phyloP scores from a whole-genome alignment of 2,113 vertebrate genomes.

The Oncorhynchus clarkii region DNA sequence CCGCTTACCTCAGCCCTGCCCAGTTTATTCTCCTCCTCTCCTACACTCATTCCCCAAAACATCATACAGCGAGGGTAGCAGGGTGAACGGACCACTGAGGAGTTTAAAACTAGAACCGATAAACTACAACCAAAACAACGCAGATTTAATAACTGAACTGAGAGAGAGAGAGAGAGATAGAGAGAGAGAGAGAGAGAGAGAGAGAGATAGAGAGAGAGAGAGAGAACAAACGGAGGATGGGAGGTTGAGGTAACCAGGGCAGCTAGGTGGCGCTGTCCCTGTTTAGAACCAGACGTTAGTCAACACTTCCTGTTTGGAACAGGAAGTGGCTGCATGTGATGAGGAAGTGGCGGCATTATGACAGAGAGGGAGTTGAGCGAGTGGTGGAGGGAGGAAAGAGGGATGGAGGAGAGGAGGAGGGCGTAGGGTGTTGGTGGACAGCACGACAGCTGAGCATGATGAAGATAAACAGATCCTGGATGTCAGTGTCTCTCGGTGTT shows the following conservation, averaged over 20 bases:
- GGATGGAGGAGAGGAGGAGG: slow-evolving; percentile 27
- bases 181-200: slow-evolving; percentile 13
- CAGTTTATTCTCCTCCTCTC: too few relatives aligned
- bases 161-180: slow-evolving; percentile 30
- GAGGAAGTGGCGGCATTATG: background rate
- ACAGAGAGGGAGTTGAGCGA: slow-evolving; percentile 8
- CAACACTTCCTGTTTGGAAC: slow-evolving; percentile 40
- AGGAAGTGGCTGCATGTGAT: slow-evolving; percentile 37
- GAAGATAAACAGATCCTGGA: background rate
- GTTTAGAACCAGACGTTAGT: slow-evolving; percentile 30
- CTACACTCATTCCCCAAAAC: background rate
- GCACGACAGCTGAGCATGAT: slow-evolving; percentile 3
- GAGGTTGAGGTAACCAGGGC: slow-evolving; percentile 45
- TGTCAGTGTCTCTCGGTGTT: too few relatives aligned
- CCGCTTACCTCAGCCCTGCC: background rate
- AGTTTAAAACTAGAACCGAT: background rate
- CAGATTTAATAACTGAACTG: background rate
- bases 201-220: slow-evolving; percentile 42
- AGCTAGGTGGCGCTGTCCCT: slow-evolving; percentile 38
- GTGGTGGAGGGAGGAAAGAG: slow-evolving; percentile 33
- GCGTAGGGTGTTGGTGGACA: slow-evolving; percentile 20
- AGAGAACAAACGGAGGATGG: slow-evolving; percentile 34
- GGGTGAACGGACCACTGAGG: background rate
- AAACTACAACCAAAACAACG: background rate
- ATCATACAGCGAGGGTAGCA: background rate